phyloP scores from a whole-genome alignment of 2,888 invertebrate species.

The Minunthozetes semirufus region DNA sequence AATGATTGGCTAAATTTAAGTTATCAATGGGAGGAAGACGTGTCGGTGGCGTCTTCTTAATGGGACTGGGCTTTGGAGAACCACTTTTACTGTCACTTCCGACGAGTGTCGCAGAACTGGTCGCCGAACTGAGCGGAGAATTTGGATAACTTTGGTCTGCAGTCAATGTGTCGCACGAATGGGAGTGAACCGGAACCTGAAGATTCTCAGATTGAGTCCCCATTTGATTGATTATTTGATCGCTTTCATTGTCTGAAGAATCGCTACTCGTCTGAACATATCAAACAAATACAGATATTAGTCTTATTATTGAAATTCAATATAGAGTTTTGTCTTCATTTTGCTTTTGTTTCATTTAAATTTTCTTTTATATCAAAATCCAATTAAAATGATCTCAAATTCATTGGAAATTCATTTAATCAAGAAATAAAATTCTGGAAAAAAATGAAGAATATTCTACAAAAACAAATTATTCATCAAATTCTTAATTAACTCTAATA shows the following conservation, averaged over 20 bases:
- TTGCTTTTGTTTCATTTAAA: too few relatives aligned
- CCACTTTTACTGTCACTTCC: slow-evolving; percentile 50
- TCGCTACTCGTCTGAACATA: slow-evolving; percentile 20
- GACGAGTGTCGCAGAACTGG: slow-evolving; percentile 60
- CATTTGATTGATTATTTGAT: slow-evolving; percentile 7
- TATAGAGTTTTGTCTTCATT: too few relatives aligned
- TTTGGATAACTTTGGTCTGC: slow-evolving; percentile 61
- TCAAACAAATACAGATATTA: background rate
- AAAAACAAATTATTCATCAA: too few relatives aligned
- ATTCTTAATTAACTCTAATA: too few relatives aligned
- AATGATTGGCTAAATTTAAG: slow-evolving; percentile 15
- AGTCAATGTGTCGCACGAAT: slow-evolving; percentile 67
- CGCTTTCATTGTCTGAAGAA: slow-evolving; percentile 29
- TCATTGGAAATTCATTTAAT: too few relatives aligned
- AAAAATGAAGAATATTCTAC: too few relatives aligned
- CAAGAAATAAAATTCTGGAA: too few relatives aligned
- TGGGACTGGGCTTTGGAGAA: slow-evolving; percentile 41
- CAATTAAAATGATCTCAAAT: too few relatives aligned
- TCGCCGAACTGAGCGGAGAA: slow-evolving; percentile 59
- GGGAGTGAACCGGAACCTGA: slow-evolving; percentile 38
- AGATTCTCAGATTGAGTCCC: slow-evolving; percentile 7
- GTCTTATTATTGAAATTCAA: too few relatives aligned
- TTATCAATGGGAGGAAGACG: slow-evolving; percentile 26
- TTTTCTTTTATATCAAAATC: too few relatives aligned
- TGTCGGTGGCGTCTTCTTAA: slow-evolving; percentile 31